phyloP scores from a whole-genome alignment of 2,888 invertebrate genomes.

The Petrolisthes manimaculis region DNA sequence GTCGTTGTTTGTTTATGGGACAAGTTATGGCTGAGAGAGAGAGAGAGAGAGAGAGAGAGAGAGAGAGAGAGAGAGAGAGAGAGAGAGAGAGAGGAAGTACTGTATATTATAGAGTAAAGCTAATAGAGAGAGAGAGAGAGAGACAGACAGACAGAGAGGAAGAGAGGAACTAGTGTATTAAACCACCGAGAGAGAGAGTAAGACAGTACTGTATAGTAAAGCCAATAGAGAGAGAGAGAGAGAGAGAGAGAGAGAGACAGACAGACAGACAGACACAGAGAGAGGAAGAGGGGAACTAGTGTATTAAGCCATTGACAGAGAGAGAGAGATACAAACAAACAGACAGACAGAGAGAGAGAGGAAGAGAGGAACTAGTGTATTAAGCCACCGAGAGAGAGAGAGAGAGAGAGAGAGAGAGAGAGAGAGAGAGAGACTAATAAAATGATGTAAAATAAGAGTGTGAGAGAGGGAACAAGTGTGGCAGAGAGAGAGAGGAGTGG shows the following conservation, averaged over 20 bases:
- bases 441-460: no score
- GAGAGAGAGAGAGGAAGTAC: background rate
- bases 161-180: background rate
- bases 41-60: background rate
- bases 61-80: conserved; percentile 8
- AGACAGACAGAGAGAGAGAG: conserved; percentile 31
- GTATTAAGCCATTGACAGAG: background rate
- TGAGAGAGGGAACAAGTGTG: no score
- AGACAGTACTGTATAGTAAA: background rate
- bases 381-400: conserved; percentile 11
- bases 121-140: background rate
- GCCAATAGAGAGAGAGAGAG: background rate
- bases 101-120: no score
- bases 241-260: background rate
- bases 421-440: no score
- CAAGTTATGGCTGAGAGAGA: no score
- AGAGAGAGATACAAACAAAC: background rate
- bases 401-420: background rate
- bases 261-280: conserved; percentile 11
- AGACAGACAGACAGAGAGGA: conserved; percentile 3
- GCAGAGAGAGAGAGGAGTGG: no score
- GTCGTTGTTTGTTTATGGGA: background rate
- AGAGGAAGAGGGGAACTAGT: background rate
- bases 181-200: background rate
- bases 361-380: conserved; percentile 8